phyloP scores from a whole-genome alignment of 2,888 invertebrate genomes.

The Gandaritis pyraliata region DNA sequence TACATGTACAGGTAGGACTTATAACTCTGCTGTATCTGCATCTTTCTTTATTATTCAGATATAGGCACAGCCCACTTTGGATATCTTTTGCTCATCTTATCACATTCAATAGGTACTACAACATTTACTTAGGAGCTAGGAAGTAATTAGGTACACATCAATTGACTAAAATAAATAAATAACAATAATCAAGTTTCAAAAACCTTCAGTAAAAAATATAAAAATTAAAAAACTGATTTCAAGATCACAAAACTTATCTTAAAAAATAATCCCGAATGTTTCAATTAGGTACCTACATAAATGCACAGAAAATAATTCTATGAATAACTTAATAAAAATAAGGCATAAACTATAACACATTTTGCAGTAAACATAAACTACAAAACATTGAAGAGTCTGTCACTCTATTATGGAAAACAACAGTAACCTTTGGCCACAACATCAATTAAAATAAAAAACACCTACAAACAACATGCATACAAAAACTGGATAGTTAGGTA shows the following conservation, averaged over 20 bases:
- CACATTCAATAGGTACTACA: slow-evolving; percentile 8
- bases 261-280: slow-evolving; percentile 9
- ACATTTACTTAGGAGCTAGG: slow-evolving; percentile 20
- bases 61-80: slow-evolving; percentile 23
- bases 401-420: slow-evolving; percentile 11
- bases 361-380: too few species aligned
- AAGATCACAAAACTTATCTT: slow-evolving; percentile 14
- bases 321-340: slow-evolving; percentile 4
- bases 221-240: neutral
- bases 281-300: slow-evolving; percentile 21
- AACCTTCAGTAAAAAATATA: slow-evolving; percentile 8
- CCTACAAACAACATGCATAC: slow-evolving; percentile 16
- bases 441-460: slow-evolving; percentile 7
- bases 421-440: slow-evolving; percentile 34
- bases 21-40: slow-evolving; percentile 3
- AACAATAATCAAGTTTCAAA: slow-evolving; percentile 8
- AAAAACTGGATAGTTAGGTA: slow-evolving; percentile 21
- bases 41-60: slow-evolving; percentile 5
- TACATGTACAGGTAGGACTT: slow-evolving; percentile 22
- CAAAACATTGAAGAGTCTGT: slow-evolving; percentile 1
- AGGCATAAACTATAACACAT: slow-evolving; percentile 6
- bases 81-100: slow-evolving; percentile 12
- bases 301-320: slow-evolving; percentile 16
- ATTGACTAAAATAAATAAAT: slow-evolving; percentile 10
- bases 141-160: neutral